phyloP scores from a whole-genome alignment of 2,888 invertebrate genomes.

The Trissonchulus sp. region DNA sequence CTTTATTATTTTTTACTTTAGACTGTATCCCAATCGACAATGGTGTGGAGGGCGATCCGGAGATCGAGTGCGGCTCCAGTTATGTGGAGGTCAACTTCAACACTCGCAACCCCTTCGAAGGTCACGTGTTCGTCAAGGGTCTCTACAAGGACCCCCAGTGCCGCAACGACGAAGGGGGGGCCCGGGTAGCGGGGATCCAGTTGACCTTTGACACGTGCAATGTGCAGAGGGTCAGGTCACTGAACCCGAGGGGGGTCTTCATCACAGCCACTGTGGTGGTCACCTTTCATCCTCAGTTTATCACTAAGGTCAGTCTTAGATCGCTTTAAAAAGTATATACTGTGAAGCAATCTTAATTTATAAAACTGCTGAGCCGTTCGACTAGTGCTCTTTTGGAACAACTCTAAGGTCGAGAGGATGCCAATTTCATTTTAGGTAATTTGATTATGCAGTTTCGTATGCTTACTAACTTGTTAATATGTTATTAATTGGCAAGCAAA shows the following conservation, averaged over 20 bases:
- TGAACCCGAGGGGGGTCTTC: not conserved
- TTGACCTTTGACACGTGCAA: constrained; percentile 50
- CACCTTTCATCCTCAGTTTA: not conserved
- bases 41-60: constrained; percentile 39
- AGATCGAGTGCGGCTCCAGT: constrained; percentile 18
- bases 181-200: constrained; percentile 46
- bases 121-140: too few relatives aligned
- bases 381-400: too few relatives aligned
- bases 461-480: too few relatives aligned
- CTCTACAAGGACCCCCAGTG: constrained; percentile 8
- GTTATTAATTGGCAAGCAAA: too few relatives aligned
- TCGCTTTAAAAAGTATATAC: too few relatives aligned
- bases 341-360: too few relatives aligned
- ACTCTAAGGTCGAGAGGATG: too few relatives aligned
- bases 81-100: constrained; percentile 10
- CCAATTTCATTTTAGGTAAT: too few relatives aligned
- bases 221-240: constrained; percentile 47
- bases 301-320: too few relatives aligned
- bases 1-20: too few relatives aligned
- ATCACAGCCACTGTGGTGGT: not conserved
- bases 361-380: too few relatives aligned
- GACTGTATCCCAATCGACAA: constrained; percentile 29
- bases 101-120: not conserved
- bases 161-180: constrained; percentile 24
- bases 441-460: too few relatives aligned